phyloP scores from a whole-genome alignment of 2,113 vertebrate genomes.

The Chascanopsetta lugubris region DNA sequence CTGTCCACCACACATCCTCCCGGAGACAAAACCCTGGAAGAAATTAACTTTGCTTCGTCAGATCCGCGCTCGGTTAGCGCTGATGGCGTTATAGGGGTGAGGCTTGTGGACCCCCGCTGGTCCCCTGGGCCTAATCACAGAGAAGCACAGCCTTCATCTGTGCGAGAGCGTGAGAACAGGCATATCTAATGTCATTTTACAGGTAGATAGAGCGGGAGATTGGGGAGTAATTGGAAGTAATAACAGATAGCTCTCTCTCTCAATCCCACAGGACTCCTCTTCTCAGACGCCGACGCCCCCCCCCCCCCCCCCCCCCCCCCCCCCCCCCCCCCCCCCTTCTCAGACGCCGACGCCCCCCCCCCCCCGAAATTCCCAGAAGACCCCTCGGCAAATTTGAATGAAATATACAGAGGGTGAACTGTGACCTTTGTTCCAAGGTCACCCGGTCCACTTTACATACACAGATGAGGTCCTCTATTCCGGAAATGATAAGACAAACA shows the following conservation, averaged over 20 bases:
- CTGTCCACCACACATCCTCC: conserved; percentile 66
- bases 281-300: conserved; percentile 36
- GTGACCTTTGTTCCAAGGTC: conserved; percentile 83
- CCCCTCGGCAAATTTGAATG: conserved; percentile 67
- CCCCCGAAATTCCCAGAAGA: conserved; percentile 64
- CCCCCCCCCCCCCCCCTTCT: conserved; percentile 50
- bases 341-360: too few species aligned
- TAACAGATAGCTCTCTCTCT: conserved; percentile 78
- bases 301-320: too few species aligned
- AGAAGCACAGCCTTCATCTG: conserved; percentile 66
- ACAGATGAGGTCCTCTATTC: conserved; percentile 81
- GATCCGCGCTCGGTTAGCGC: conserved; percentile 55
- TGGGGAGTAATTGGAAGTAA: conserved; percentile 83
- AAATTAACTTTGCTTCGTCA: conserved; percentile 42
- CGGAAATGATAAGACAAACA: conserved; percentile 84
- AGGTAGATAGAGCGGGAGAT: conserved; percentile 83
- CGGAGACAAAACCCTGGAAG: conserved; percentile 66
- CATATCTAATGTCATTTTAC: conserved; percentile 85
- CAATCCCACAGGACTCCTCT: conserved; percentile 68
- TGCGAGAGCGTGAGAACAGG: conserved; percentile 75
- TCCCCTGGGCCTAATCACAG: conserved; percentile 71
- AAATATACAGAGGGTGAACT: conserved; percentile 82
- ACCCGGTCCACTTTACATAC: conserved; percentile 79
- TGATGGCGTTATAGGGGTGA: conserved; percentile 59
- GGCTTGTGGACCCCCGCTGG: conserved; percentile 54